These are phyloP conservation scores for Dorcus hopei DNA, from an alignment of 2,888 invertebrate genomes.

Conservation along the genomic window DNA sequence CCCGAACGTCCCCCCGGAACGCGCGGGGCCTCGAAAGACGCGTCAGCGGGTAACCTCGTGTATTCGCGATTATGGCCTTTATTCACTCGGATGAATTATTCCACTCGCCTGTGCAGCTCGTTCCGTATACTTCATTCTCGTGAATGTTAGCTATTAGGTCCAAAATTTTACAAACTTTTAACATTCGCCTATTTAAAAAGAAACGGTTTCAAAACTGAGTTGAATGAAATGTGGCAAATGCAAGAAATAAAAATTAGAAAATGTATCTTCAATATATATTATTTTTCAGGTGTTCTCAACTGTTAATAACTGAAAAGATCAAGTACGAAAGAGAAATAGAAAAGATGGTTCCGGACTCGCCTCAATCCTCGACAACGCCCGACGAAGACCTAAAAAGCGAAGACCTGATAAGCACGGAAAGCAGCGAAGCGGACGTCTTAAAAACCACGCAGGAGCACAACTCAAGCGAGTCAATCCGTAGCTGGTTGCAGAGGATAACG, in stretches of 20 bases:
- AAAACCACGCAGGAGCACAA: conserved; percentile 45
- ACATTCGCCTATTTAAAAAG: too few species aligned
- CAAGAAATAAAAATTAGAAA: not conserved
- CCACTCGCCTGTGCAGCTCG: too few species aligned
- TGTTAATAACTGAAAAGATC: conserved; percentile 2
- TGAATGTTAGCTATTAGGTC: too few species aligned
- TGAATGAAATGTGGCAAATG: too few species aligned
- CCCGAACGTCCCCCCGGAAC: too few species aligned
- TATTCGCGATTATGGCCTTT: too few species aligned
- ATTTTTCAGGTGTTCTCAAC: conserved; percentile 1
- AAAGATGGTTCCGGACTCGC: conserved; percentile 43
- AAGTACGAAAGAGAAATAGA: conserved; percentile 27
- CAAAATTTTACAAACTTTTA: too few species aligned
- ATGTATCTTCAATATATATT: not conserved
- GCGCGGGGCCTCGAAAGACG: too few species aligned
- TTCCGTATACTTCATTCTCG: too few species aligned
- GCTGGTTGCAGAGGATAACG: conserved; percentile 73
- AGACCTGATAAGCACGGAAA: not conserved
- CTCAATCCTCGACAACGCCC: conserved; percentile 57
- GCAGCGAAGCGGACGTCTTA: conserved; percentile 16
- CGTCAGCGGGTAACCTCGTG: too few species aligned
- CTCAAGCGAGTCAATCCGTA: conserved; percentile 66
- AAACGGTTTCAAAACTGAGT: too few species aligned
- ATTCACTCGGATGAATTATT: too few species aligned
- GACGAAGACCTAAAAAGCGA: conserved; percentile 6